Percentiles rank a stretch among this genome's conserved stretches.
phyloP scores from a whole-genome alignment of 1,140 invertebrate genomes.

The Globodera rostochiensis region DNA sequence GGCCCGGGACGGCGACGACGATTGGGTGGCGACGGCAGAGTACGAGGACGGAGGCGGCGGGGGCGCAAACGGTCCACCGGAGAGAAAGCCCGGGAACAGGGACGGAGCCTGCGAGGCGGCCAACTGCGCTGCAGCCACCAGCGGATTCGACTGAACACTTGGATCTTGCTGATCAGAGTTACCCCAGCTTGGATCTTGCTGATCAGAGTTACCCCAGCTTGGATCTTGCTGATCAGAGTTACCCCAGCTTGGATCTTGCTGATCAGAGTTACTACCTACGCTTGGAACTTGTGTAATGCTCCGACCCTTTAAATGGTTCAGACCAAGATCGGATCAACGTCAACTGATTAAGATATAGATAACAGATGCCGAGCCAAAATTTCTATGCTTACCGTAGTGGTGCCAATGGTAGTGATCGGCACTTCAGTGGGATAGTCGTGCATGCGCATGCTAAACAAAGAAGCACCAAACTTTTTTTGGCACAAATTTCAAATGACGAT shows the following conservation, averaged over 20 bases:
- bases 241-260: too few relatives aligned
- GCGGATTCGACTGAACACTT: not conserved
- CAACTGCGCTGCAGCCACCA: not conserved
- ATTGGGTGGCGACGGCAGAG: not conserved
- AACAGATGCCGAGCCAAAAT: not conserved
- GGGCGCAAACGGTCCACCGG: conserved; percentile 7
- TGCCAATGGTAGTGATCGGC: not conserved
- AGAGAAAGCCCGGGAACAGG: conserved; percentile 9
- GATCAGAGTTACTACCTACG: too few relatives aligned
- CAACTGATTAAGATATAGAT: too few relatives aligned
- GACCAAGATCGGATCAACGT: too few relatives aligned
- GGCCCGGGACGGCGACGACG: not conserved
- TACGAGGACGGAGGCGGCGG: not conserved
- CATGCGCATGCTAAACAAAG: conserved; percentile 13
- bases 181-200: too few relatives aligned
- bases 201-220: too few relatives aligned
- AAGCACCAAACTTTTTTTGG: not conserved
- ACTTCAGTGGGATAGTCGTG: conserved; percentile 25
- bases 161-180: too few relatives aligned
- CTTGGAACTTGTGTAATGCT: not conserved
- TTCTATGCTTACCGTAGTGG: conserved; percentile 11
- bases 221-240: too few relatives aligned
- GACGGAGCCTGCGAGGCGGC: conserved; percentile 6
- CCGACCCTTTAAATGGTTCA: too few relatives aligned
- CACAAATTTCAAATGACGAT: too few relatives aligned